These are phyloP conservation scores for Geophilus truncorum DNA, from an alignment of 2,888 invertebrate species.

Conservation along the genomic window DNA sequence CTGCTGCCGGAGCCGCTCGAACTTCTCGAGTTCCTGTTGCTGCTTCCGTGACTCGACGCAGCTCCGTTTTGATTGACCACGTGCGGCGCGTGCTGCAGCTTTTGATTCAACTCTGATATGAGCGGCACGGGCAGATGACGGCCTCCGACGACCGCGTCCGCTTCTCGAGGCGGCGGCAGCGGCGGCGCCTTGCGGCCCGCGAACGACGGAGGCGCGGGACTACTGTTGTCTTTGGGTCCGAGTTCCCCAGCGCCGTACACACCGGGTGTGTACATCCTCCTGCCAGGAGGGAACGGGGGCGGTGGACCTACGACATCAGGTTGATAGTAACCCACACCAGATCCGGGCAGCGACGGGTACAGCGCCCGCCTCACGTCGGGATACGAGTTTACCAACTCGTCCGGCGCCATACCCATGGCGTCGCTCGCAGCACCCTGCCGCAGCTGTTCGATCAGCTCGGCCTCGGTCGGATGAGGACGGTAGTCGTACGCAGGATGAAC, in stretches of 20 bases:
- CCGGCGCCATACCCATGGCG: constrained; percentile 22
- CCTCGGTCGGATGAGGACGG: constrained; percentile 17
- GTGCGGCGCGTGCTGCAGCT: constrained; percentile 20
- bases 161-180: constrained; percentile 1
- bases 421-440: constrained; percentile 15
- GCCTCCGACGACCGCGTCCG: neutral
- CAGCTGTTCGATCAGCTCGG: constrained; percentile 33
- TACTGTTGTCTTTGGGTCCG: constrained; percentile 30
- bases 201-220: constrained; percentile 18
- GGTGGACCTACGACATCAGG: constrained; percentile 14
- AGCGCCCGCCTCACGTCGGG: neutral
- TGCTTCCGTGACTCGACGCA: constrained; percentile 22
- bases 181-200: constrained; percentile 29
- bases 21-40: constrained; percentile 31
- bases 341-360: constrained; percentile 3
- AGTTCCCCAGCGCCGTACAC: constrained; percentile 34
- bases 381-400: neutral
- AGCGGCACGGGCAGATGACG: constrained; percentile 31
- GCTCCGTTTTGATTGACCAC: constrained; percentile 25
- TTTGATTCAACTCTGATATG: constrained; percentile 32
- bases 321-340: constrained; percentile 22
- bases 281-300: neutral
- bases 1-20: constrained; percentile 14
- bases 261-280: constrained; percentile 30
- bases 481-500: neutral